Conservation (phyloP, 2,888 invertebrate species). For the Argyresthia albistria region DNA sequence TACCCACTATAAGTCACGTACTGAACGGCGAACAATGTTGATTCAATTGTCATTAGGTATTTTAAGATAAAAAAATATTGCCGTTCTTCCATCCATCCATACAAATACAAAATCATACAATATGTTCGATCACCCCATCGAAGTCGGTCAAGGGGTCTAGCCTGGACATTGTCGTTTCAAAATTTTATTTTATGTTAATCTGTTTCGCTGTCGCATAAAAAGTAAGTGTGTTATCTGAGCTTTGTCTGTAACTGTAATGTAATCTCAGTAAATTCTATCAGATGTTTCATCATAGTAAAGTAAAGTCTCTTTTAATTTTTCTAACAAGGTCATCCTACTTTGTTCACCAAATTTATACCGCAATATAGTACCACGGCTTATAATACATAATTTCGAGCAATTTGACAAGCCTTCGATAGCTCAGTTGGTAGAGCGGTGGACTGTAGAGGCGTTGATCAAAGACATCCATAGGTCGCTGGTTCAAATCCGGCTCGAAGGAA, state of each 20-base stretch:
- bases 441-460: conserved; percentile 45
- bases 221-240: too few relatives aligned
- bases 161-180: not conserved
- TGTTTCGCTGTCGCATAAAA: too few relatives aligned
- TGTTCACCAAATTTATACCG: not conserved
- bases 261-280: too few relatives aligned
- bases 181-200: not conserved
- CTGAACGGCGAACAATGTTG: not conserved
- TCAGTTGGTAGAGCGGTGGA: conserved; percentile 75
- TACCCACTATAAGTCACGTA: too few relatives aligned
- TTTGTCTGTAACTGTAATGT: too few relatives aligned
- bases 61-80: not conserved
- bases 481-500: conserved; percentile 74
- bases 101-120: not conserved
- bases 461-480: conserved; percentile 73
- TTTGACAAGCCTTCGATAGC: conserved; percentile 58
- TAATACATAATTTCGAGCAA: conserved; percentile 16
- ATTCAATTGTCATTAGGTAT: not conserved
- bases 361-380: not conserved
- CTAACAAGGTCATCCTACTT: not conserved
- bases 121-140: not conserved
- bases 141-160: not conserved
- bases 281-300: not conserved
- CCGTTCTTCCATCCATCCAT: not conserved
- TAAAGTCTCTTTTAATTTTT: not conserved